A percentile compares a stretch with the other conserved stretches of the same genome.
phyloP scores from a whole-genome alignment of 2,888 invertebrate genomes.

The Thymelicus lineola region DNA sequence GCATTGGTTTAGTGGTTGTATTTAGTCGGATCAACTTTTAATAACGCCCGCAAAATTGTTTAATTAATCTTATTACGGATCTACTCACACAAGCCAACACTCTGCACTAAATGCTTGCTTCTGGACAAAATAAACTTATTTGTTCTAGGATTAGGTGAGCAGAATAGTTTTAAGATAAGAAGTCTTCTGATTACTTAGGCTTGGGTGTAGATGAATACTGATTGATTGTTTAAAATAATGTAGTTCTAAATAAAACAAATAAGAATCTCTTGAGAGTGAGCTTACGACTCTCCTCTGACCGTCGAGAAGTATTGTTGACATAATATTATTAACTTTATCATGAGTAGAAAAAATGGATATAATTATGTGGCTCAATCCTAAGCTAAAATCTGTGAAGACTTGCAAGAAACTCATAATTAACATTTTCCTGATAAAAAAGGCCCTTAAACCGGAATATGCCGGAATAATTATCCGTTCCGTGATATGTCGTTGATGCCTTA shows the following conservation, averaged over 20 bases:
- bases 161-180: slow-evolving; percentile 54
- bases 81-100: slow-evolving; percentile 70
- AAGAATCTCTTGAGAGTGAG: no score
- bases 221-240: background rate
- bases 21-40: slow-evolving; percentile 82
- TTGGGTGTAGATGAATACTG: background rate
- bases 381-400: no score
- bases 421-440: background rate
- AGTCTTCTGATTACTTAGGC: slow-evolving; percentile 18
- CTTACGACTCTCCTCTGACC: no score
- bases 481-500: slow-evolving; percentile 50
- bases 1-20: slow-evolving; percentile 57
- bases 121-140: slow-evolving; percentile 76
- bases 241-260: background rate
- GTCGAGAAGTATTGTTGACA: no score
- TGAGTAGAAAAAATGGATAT: no score
- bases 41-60: slow-evolving; percentile 81
- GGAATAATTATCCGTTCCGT: slow-evolving; percentile 25
- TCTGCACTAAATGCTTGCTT: slow-evolving; percentile 73
- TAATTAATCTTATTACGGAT: slow-evolving; percentile 82
- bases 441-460: slow-evolving; percentile 8
- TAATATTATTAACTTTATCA: no score
- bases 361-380: no score
- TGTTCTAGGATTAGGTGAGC: slow-evolving; percentile 68
- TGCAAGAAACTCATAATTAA: background rate